Evolutionary conservation across 2,888 invertebrate species (phyloP), one percentile per base, ranked within the genome.

Genomic region (Oasisia sp.): DNA sequence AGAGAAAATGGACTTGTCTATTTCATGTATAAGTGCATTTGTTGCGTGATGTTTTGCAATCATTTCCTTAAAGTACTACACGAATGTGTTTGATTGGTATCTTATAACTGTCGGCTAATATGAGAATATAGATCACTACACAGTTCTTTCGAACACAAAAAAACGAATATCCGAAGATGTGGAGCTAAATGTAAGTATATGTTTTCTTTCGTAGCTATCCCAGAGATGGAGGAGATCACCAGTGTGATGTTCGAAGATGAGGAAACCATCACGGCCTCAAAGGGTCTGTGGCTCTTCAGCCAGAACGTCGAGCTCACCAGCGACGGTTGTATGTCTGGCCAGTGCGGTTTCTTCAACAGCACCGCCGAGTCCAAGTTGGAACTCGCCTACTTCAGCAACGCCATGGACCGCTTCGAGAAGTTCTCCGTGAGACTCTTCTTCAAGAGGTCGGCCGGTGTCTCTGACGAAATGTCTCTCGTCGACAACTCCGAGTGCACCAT

Each of bases 341-440:
- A n/a, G n/a, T 90, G 90, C 90, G 90, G 38, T 32, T 90, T 90
- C 90, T 90, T 90, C 90, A 90, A 90, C 90, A 90, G 90, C 90
- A 90, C 14, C 32, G 90, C 90, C 90, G 4, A 44, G 90, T 90
- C 90, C 1, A 90, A 90, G 44, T 27, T 90, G 90, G 90, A 90
- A 27, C 90, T 90, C 90, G 90, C 90, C 27, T 32, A 32, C 90
- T n/a, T n/a, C n/a, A n/a, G n/a, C n/a, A n/a, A n/a, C n/a, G n/a
- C n/a, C n/a, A n/a, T n/a, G n/a, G 90, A 90, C 90, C 90, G 44
- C 38, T 90, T 90, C 90, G 44, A 38, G 38, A 19, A 19, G 44
- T 90, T 90, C 90, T 90, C 90, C 32, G 90, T 90, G 38, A 44
- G 38, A 32, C 44, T 90, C 44, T 90, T 90, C 90, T 90, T 44